phyloP scores from a whole-genome alignment of 2,888 invertebrate genomes.

The Lithophane leautieri region DNA sequence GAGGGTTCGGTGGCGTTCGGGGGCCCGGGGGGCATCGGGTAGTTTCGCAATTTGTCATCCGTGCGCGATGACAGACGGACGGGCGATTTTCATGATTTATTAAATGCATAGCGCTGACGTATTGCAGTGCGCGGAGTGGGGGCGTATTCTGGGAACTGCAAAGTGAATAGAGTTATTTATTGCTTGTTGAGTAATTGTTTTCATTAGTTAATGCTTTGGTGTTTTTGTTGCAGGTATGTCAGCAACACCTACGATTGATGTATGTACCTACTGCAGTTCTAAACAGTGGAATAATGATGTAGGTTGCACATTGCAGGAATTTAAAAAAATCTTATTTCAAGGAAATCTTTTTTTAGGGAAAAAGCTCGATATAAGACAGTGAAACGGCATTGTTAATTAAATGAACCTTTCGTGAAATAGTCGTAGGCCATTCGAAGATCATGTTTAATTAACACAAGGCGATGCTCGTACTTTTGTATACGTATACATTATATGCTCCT shows the following conservation, averaged over 20 bases:
- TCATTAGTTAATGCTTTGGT: slow-evolving; percentile 39
- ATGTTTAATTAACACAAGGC: neutral
- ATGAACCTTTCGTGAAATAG: neutral
- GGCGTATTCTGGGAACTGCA: slow-evolving; percentile 53
- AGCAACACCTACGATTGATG: neutral
- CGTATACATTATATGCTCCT: neutral
- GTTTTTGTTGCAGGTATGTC: neutral
- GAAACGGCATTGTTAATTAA: too few species aligned
- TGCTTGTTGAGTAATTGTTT: slow-evolving; percentile 29
- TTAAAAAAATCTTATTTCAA: neutral
- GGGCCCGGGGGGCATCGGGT: slow-evolving; percentile 62
- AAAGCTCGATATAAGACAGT: neutral
- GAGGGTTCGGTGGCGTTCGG: slow-evolving; percentile 35
- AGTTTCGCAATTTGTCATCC: slow-evolving; percentile 80
- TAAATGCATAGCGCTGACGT: slow-evolving; percentile 80
- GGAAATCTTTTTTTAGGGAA: neutral
- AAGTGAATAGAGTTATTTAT: slow-evolving; percentile 45
- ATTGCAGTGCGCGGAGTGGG: slow-evolving; percentile 68
- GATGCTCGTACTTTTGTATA: too few species aligned
- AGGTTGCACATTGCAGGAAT: neutral
- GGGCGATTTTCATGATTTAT: slow-evolving; percentile 85
- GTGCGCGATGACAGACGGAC: slow-evolving; percentile 79
- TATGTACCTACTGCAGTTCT: neutral
- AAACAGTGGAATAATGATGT: neutral
- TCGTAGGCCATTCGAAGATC: neutral